Conservation (phyloP, 1,140 invertebrate species). For the Papilio glaucus region DNA sequence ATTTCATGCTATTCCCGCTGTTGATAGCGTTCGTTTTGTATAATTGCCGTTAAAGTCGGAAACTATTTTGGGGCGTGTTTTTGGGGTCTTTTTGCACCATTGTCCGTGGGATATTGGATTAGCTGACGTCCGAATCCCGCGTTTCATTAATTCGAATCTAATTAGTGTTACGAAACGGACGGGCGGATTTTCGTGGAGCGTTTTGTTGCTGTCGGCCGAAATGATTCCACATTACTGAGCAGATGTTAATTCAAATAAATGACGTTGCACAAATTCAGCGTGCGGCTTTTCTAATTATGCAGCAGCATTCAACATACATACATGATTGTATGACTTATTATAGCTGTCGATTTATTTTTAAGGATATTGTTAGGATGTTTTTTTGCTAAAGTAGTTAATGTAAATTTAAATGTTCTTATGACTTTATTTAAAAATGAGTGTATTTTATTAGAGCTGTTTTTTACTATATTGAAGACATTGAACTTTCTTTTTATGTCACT, state of each 20-base stretch:
- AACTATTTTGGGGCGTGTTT: constrained; percentile 72
- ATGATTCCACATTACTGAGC: constrained; percentile 57
- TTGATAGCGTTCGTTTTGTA: constrained; percentile 71
- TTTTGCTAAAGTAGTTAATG: neutral
- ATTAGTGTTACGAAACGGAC: constrained; percentile 60
- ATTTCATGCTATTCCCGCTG: constrained; percentile 69
- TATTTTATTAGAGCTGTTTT: neutral
- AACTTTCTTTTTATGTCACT: neutral
- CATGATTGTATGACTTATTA: constrained; percentile 23
- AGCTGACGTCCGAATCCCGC: constrained; percentile 55
- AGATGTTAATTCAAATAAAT: constrained; percentile 49
- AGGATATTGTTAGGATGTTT: neutral
- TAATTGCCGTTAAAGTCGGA: constrained; percentile 70
- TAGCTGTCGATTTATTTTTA: constrained; percentile 4
- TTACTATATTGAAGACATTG: too few relatives aligned
- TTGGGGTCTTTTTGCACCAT: constrained; percentile 58
- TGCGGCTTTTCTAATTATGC: constrained; percentile 22
- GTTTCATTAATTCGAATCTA: constrained; percentile 76
- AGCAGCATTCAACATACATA: constrained; percentile 6
- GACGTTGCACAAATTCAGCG: constrained; percentile 29
- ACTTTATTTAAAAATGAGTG: neutral
- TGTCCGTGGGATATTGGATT: constrained; percentile 60
- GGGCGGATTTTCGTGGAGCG: constrained; percentile 53
- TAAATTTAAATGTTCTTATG: neutral
- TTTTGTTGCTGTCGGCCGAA: constrained; percentile 58